These are phyloP conservation scores for Delia radicum DNA, from an alignment of 1,140 invertebrate species.

Conservation along the genomic window DNA sequence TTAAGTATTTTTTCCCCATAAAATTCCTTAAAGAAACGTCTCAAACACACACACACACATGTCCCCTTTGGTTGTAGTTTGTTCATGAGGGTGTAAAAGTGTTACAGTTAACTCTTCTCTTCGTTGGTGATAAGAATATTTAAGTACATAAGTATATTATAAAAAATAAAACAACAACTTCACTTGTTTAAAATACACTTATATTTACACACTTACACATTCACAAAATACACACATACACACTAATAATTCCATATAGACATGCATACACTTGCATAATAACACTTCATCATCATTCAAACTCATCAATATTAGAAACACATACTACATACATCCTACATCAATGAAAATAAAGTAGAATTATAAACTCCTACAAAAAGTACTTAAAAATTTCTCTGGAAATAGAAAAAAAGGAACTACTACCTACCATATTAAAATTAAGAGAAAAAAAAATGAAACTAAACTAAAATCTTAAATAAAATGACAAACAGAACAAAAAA, in stretches of 20 bases:
- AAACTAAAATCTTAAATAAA: neutral
- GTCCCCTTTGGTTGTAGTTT: neutral
- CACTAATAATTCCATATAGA: neutral
- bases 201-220: neutral
- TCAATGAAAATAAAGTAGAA: neutral
- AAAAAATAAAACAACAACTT: constrained; percentile 19
- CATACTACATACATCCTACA: neutral
- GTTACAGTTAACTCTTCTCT: constrained; percentile 13
- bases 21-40: neutral
- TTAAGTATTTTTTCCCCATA: neutral
- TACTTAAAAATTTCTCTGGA: neutral
- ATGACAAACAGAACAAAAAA: too few relatives aligned
- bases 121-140: constrained; percentile 14
- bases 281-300: neutral
- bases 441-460: neutral
- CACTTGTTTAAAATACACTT: constrained; percentile 8
- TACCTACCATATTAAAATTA: neutral
- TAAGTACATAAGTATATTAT: constrained; percentile 21
- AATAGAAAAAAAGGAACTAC: neutral
- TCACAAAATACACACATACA: neutral
- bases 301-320: constrained; percentile 11
- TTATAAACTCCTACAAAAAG: neutral
- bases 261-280: neutral
- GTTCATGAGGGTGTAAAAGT: constrained; percentile 6
- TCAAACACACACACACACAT: neutral